phyloP scores from a whole-genome alignment of 2,888 invertebrate genomes.

The Sminthurinus aureus region DNA sequence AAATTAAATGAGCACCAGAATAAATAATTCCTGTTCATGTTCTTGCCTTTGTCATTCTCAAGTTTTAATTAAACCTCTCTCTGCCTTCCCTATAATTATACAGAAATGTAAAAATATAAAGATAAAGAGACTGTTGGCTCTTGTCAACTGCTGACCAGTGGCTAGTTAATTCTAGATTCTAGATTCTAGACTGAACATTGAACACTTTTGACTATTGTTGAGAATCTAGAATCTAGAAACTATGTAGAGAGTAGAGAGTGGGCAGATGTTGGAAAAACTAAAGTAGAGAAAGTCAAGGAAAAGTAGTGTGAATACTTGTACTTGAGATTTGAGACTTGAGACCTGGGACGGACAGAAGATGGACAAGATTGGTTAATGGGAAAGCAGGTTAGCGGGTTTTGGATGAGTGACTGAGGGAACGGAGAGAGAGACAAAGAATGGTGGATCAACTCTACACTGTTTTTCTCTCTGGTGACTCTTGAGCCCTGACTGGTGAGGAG shows the following conservation, averaged over 20 bases:
- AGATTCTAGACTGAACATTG: too few species aligned
- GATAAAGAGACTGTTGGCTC: too few species aligned
- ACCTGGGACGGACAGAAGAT: not conserved
- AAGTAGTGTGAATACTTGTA: not conserved
- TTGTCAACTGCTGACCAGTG: too few species aligned
- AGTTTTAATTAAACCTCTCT: too few species aligned
- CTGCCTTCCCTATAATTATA: too few species aligned
- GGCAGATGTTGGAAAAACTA: not conserved
- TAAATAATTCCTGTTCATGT: too few species aligned
- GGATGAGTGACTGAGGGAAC: constrained; percentile 33
- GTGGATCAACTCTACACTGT: not conserved
- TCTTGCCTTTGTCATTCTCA: too few species aligned
- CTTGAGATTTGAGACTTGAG: too few species aligned
- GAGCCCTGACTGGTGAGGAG: not conserved
- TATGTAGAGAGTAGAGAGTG: not conserved
- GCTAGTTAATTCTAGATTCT: too few species aligned
- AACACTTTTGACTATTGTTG: too few species aligned
- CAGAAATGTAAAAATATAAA: too few species aligned
- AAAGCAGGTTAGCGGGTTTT: constrained; percentile 28
- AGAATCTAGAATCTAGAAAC: too few species aligned
- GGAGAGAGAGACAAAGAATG: not conserved
- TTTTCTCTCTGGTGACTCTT: not conserved
- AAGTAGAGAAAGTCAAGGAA: not conserved
- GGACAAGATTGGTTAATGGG: constrained; percentile 36
- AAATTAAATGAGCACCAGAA: constrained; percentile 7